phyloP scores from a whole-genome alignment of 2,797 vertebrate genomes.

The Aphelocoma californica region DNA sequence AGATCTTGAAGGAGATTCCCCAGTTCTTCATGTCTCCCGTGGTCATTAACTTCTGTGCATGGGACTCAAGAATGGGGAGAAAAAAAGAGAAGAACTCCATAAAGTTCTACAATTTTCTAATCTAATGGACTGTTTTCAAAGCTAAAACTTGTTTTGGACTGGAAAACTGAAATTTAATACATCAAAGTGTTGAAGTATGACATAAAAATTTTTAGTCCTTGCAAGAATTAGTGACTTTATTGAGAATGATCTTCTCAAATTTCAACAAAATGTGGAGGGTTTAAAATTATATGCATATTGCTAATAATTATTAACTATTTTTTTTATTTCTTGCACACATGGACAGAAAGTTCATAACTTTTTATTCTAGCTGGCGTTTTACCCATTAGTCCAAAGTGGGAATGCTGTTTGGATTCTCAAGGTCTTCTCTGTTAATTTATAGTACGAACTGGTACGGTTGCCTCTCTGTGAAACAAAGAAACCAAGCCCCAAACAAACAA shows the following conservation, averaged over 20 bases:
- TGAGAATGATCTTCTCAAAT: neutral
- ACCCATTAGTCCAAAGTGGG: neutral
- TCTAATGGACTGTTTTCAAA: neutral
- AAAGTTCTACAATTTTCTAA: neutral
- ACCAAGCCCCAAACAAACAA: neutral
- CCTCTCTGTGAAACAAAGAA: neutral
- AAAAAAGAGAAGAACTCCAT: neutral
- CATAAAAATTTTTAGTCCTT: neutral
- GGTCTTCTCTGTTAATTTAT: neutral
- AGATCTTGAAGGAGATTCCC: neutral
- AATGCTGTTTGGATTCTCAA: neutral
- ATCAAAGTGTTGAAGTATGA: neutral
- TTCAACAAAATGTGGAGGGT: rapidly evolving
- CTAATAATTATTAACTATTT: neutral
- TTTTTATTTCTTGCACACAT: neutral
- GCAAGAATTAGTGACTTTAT: neutral
- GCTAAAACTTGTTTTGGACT: neutral
- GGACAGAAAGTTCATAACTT: neutral
- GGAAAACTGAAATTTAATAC: neutral
- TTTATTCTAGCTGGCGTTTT: neutral
- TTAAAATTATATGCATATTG: neutral
- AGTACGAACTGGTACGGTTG: neutral
- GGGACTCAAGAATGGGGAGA: neutral
- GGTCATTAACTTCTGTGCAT: neutral
- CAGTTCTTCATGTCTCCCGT: neutral